A percentile compares a stretch with the other conserved stretches of the same genome.
phyloP scores from a whole-genome alignment of 2,797 vertebrate genomes.

The Myotis vivesi region DNA sequence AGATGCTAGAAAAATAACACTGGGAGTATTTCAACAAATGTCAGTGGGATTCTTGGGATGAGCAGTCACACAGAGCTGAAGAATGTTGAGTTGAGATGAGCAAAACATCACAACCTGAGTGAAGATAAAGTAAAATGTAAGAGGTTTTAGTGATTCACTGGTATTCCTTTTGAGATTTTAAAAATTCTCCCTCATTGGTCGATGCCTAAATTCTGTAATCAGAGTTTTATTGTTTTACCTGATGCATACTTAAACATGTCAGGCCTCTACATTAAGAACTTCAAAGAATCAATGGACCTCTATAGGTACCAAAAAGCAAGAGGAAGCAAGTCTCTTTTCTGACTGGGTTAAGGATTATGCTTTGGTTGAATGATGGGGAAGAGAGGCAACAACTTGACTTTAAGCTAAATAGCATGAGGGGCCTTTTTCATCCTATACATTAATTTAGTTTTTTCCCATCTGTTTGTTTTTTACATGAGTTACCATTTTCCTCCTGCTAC shows the following conservation, averaged over 20 bases:
- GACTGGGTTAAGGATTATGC: background rate
- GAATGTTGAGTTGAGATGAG: background rate
- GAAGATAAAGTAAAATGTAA: background rate
- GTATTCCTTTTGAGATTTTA: background rate
- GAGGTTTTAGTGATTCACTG: background rate
- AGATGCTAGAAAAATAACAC: background rate
- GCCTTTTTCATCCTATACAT: background rate
- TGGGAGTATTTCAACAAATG: background rate
- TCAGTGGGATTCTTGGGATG: background rate
- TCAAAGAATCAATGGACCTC: background rate
- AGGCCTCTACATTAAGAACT: background rate
- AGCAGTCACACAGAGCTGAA: background rate
- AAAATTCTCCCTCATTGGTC: background rate
- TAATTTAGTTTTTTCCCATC: background rate
- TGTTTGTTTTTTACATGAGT: background rate
- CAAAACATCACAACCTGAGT: background rate
- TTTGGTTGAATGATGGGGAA: background rate
- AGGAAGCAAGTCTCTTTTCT: background rate
- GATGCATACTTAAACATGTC: background rate
- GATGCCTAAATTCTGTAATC: background rate
- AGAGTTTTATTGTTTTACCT: background rate
- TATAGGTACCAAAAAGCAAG: background rate
- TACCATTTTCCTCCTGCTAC: background rate
- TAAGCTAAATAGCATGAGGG: background rate
- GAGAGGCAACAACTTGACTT: background rate